Evolutionary conservation across 53 echinoderm and acorn worm genomes (phyloP).

Genomic region (Mesocentrotus franciscanus): DNA sequence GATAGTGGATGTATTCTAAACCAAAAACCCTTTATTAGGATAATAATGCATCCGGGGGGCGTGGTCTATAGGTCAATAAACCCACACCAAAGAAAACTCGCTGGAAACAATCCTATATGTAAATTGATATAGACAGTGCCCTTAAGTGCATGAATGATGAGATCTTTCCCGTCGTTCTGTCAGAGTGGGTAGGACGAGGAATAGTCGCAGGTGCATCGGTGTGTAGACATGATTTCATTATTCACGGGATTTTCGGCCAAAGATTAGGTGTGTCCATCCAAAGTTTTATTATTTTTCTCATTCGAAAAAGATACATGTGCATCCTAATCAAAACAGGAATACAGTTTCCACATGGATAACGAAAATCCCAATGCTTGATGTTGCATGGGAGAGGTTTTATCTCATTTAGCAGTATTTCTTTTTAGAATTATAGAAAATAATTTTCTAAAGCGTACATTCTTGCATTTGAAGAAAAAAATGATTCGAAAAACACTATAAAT

Average conservation of each 20-base stretch:
- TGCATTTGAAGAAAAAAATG: too few species aligned
- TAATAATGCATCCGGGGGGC: not conserved
- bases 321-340: not conserved
- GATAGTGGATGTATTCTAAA: not conserved
- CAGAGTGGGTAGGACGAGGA: not conserved
- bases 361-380: too few species aligned
- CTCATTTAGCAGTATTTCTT: too few species aligned
- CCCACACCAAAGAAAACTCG: not conserved
- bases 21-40: too few species aligned
- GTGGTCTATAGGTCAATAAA: not conserved
- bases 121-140: not conserved
- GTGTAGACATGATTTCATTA: not conserved
- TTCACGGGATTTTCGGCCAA: not conserved
- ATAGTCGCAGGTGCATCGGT: conserved; percentile 41
- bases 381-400: too few species aligned
- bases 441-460: too few species aligned
- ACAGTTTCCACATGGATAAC: too few species aligned
- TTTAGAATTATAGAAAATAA: too few species aligned
- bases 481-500: too few species aligned
- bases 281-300: not conserved
- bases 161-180: not conserved
- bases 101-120: not conserved
- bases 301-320: not conserved
- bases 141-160: not conserved
- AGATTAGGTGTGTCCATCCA: not conserved